Evolutionary conservation across 37 sponge, comb jelly and placozoan genomes (phyloP).

Genomic region (Hormiphora californensis): DNA sequence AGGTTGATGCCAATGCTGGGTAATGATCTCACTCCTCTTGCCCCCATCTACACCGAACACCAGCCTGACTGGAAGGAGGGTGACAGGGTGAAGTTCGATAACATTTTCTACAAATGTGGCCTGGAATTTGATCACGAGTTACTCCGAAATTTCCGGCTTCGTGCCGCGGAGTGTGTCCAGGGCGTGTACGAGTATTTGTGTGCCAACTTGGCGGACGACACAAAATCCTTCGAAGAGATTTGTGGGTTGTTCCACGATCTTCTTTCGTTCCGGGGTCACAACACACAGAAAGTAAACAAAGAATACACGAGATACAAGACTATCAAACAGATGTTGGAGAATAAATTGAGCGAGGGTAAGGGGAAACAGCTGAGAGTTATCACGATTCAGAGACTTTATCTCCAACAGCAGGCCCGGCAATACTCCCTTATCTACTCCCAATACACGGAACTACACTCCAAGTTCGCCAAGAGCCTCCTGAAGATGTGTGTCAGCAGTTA

Average conservation of each 20-base stretch:
- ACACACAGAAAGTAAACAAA: background rate
- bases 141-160: background rate
- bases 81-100: background rate
- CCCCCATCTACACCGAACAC: background rate
- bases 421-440: background rate
- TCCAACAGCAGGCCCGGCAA: constrained; percentile 14
- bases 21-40: background rate
- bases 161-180: background rate
- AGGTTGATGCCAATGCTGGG: constrained; percentile 13
- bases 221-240: background rate
- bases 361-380: background rate
- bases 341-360: background rate
- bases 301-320: constrained; percentile 23
- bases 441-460: constrained; percentile 9
- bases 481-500: constrained; percentile 8
- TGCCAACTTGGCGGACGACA: background rate
- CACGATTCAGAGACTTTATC: background rate
- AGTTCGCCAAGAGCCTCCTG: background rate
- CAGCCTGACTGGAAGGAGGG: background rate
- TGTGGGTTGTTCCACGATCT: background rate
- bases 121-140: background rate
- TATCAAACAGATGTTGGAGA: background rate
- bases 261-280: background rate
- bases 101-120: background rate
- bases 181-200: background rate